Conservation (phyloP, 2,797 vertebrate genomes). For the Hemitrygon akajei region DNA sequence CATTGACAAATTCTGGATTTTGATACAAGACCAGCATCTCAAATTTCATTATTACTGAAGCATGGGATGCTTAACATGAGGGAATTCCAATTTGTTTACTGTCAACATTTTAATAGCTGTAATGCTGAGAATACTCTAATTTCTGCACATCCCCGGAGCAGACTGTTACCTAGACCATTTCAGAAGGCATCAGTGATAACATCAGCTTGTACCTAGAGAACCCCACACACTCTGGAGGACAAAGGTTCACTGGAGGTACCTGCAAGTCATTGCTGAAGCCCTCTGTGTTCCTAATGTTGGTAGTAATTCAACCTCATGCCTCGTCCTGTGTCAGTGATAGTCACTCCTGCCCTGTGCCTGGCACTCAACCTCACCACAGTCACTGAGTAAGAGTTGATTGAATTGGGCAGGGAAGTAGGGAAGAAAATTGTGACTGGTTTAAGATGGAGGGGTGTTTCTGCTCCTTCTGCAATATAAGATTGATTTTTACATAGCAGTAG, state of each 20-base stretch:
- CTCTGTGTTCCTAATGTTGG: not conserved
- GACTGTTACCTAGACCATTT: not conserved
- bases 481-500: not conserved
- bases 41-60: not conserved
- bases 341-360: not conserved
- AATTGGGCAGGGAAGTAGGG: not conserved
- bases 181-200: not conserved
- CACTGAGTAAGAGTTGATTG: not conserved
- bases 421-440: not conserved
- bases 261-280: not conserved
- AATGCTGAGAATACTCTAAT: not conserved
- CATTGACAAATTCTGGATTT: not conserved
- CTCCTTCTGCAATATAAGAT: not conserved
- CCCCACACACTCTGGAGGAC: not conserved
- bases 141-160: not conserved
- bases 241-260: not conserved
- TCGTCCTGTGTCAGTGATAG: not conserved
- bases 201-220: no score
- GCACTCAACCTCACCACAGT: not conserved
- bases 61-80: not conserved
- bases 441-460: not conserved
- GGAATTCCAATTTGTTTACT: not conserved
- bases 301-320: not conserved
- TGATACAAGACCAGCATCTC: not conserved
- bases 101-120: not conserved